Conservation (phyloP, 2,888 invertebrate species). For the Sinhomidia bicolor region DNA sequence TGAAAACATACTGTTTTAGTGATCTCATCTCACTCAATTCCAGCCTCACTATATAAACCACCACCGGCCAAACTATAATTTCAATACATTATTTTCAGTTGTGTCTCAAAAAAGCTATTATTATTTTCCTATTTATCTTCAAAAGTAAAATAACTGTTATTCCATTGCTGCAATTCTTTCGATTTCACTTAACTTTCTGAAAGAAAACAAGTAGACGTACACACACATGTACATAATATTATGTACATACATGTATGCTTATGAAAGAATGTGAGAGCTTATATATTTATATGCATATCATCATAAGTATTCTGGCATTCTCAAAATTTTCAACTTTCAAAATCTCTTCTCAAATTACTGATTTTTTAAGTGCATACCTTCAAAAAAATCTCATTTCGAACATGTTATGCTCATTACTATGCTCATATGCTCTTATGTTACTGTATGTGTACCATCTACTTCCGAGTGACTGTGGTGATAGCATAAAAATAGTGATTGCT, state of each 20-base stretch:
- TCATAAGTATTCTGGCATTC: not conserved
- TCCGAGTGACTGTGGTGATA: no score
- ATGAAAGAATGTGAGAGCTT: not conserved
- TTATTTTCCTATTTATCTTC: conserved; percentile 35
- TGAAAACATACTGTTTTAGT: conserved; percentile 25
- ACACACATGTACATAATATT: no score
- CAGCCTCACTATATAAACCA: no score
- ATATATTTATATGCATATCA: not conserved
- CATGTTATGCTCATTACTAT: conserved; percentile 4
- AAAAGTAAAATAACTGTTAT: not conserved
- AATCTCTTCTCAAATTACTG: not conserved
- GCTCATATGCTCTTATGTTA: no score
- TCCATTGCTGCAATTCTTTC: not conserved
- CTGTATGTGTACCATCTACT: no score
- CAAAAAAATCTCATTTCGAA: not conserved
- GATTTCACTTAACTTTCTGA: not conserved
- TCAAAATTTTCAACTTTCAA: no score
- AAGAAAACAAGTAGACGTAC: no score
- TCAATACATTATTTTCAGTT: not conserved
- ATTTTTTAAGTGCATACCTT: conserved; percentile 43
- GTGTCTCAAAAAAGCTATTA: conserved; percentile 23
- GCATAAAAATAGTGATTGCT: no score
- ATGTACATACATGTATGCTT: no score
- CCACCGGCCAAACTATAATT: not conserved
- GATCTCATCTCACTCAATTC: not conserved